A percentile compares a stretch with the other conserved stretches of the same genome.
Conservation (phyloP, 2,888 invertebrate genomes). For the Drosophila hamatofila region DNA sequence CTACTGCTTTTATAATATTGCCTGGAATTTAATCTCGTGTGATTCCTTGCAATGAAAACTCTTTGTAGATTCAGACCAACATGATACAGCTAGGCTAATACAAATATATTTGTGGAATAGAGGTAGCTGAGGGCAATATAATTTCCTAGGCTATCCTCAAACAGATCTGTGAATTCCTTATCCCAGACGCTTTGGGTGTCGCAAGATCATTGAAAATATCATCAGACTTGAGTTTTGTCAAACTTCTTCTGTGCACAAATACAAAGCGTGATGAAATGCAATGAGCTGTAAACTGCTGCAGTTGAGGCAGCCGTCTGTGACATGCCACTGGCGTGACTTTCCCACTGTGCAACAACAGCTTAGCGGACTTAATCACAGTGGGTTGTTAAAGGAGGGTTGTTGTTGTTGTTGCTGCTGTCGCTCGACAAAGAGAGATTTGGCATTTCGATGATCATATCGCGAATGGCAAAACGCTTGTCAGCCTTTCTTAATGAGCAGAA, state of each 20-base stretch:
- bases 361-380: constrained; percentile 45
- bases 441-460: constrained; percentile 72
- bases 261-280: constrained; percentile 45
- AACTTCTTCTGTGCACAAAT: neutral
- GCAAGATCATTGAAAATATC: constrained; percentile 1
- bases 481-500: constrained; percentile 74
- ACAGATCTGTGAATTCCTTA: neutral
- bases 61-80: too few species aligned
- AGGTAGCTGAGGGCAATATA: neutral
- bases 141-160: neutral
- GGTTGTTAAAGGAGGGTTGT: constrained; percentile 10
- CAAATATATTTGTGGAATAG: neutral
- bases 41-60: too few species aligned
- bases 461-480: constrained; percentile 71
- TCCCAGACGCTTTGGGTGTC: neutral
- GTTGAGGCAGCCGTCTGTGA: constrained; percentile 32
- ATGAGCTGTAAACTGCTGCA: constrained; percentile 59
- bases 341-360: constrained; percentile 64
- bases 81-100: too few species aligned
- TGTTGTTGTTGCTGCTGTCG: constrained; percentile 32
- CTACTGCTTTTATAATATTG: neutral
- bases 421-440: constrained; percentile 24
- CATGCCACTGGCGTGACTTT: constrained; percentile 59
- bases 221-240: neutral
- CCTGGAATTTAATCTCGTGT: neutral